Base-by-base conservation (phyloP, 1,140 invertebrate genomes). In the Bicyclus anynana region DNA sequence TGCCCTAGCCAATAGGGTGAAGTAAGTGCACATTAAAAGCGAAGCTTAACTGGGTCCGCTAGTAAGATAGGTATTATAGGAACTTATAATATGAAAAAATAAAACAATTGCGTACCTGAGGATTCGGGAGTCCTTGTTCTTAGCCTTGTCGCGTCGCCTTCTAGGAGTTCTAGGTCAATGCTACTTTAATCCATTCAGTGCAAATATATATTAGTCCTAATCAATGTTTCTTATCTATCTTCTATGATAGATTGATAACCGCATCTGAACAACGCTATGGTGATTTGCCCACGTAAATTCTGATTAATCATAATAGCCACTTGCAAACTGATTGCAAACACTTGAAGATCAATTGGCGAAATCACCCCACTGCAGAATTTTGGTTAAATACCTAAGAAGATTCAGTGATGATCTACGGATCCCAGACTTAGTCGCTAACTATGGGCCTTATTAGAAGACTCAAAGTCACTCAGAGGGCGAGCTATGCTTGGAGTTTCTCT, bases 161-260 rank as follows among this genome's bases (percentile, higher is more conserved):
- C 13, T 38, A 16, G n/a, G 37, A 0, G 5, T 38, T 38, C 13
- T 38, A 16, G n/a, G 37, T 16, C 37, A 38, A 38, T 16, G 37
- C 13, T 38, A 38, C 14, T 16, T 5, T 5, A 51, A 21, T 26
- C 16, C 14, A n/a, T 12, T 7, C 29, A 12, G 10, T 20, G 1
- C 51, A 29, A 29, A 18, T 53, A 29, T 53, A 53, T 44, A 53
- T 29, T 12, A 12, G 37, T 38, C 10, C 5, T 17, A 42, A 42
- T 40, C 10, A 52, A 52, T 44, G 17, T 23, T 37, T 12, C 46
- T 52, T 26, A 21, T 35, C 33, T 23, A 42, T 44, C 23, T 3
- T 29, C 38, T 12, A 53, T 44, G 51, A 53, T n/a, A n/a, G n/a
- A n/a, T n/a, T n/a, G n/a, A n/a, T 53, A 53, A 52, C 17, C 16